Base-by-base conservation (phyloP, 2,888 invertebrate genomes). In the Philereme vetulata region DNA sequence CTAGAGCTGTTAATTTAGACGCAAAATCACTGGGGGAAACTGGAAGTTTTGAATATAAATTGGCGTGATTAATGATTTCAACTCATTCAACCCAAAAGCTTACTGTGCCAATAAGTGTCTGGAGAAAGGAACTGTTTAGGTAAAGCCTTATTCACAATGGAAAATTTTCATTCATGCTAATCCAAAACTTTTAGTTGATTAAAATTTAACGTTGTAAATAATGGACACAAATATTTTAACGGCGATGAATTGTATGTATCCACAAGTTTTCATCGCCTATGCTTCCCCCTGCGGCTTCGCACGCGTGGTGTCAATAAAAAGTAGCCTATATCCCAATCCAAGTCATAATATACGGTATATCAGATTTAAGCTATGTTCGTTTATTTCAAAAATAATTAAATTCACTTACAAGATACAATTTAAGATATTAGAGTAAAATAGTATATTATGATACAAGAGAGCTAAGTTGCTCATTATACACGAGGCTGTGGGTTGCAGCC, bases 11-110 rank as follows among this genome's bases (percentile, higher is more conserved):
- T 68, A 67, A 71, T 73, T 69, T 67, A 67, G 64, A 67, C 67
- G 64, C 64, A 63, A 63, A 68, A 70, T 71, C 69, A 68, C 68
- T 63, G 64, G 62, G 58, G 55, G 53, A 66, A n/a, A 65, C 65
- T 64, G 66, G 69, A 63, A 65, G 68, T 71, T 66, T 65, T 67
- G 72, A 71, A 75, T 74, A 71, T 74, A 74, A 74, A 74, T 71
- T 67, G 70, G 60, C 64, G 66, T 73, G 72, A 73, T 73, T 73
- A 73, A 74, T 72, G 71, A 70, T 68, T 62, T 66, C 64, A 68
- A 65, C 72, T 71, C 71, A 67, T 70, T 62, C 68, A 64, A 52
- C 63, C 62, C 55, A 61, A 64, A 67, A 67, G 68, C 68, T 61
- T 58, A 64, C 66, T 67, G 61, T 67, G 67, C 70, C 71, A 72